Evolutionary conservation across 1,140 invertebrate species (phyloP).

Genomic region (Drosophila hydei): DNA sequence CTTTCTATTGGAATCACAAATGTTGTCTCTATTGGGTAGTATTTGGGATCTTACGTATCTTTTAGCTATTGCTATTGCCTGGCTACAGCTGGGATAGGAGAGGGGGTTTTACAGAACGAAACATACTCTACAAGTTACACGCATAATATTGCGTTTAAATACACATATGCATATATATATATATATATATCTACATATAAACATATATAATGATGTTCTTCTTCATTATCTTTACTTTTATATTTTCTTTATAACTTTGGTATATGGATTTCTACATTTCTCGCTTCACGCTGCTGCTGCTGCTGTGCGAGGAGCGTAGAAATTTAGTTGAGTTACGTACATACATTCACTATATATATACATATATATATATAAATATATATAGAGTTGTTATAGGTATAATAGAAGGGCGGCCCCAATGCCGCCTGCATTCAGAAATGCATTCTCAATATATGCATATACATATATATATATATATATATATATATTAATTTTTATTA

Average conservation of each 20-base stretch:
- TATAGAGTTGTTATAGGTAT: slow-evolving; percentile 43
- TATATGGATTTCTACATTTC: slow-evolving; percentile 78
- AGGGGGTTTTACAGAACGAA: slow-evolving; percentile 71
- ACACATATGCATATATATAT: slow-evolving; percentile 5
- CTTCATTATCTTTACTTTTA: slow-evolving; percentile 42
- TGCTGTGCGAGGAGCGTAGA: slow-evolving; percentile 51
- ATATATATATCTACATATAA: slow-evolving; percentile 79
- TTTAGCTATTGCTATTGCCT: slow-evolving; percentile 42
- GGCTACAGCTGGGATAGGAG: slow-evolving; percentile 30
- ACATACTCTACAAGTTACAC: slow-evolving; percentile 68
- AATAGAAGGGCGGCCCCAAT: slow-evolving; percentile 12
- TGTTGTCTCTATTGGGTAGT: slow-evolving; percentile 24
- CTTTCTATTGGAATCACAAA: slow-evolving; percentile 43
- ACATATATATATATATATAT: slow-evolving; percentile 23
- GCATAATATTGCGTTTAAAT: slow-evolving; percentile 61
- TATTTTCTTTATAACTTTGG: slow-evolving; percentile 69
- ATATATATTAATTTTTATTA: slow-evolving; percentile 26
- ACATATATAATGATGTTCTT: slow-evolving; percentile 65
- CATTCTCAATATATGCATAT: slow-evolving; percentile 23
- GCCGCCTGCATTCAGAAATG: slow-evolving; percentile 29
- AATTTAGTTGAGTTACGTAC: slow-evolving; percentile 78
- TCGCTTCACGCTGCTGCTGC: slow-evolving; percentile 8
- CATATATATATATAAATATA: slow-evolving; percentile 23
- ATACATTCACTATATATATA: slow-evolving; percentile 55
- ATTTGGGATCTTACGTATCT: slow-evolving; percentile 48